Evolutionary conservation across 1,140 invertebrate genomes (phyloP).

Genomic region (Sinonovacula constricta): DNA sequence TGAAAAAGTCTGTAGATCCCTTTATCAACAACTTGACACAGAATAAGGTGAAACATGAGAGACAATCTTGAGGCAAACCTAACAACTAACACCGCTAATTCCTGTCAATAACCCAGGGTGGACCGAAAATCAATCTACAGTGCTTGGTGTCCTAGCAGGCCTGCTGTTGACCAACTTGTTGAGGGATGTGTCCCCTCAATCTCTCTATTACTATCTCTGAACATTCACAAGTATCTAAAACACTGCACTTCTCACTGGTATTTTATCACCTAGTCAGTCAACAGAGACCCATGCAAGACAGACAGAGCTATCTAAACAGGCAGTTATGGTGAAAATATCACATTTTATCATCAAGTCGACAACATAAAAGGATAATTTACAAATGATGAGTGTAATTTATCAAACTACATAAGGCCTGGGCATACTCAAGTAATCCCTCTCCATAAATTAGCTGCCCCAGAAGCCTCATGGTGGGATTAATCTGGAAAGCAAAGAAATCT

Average conservation of each 20-base stretch:
- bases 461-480: conserved; percentile 16
- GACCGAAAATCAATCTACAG: conserved; percentile 47
- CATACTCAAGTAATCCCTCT: conserved; percentile 42
- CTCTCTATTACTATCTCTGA: no score
- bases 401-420: conserved; percentile 25
- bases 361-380: conserved; percentile 52
- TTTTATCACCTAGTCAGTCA: conserved; percentile 45
- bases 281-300: background rate
- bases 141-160: conserved; percentile 39
- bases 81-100: conserved; percentile 44
- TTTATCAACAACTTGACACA: conserved; percentile 9
- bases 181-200: no score
- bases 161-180: no score
- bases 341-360: no score
- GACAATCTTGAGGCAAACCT: conserved; percentile 24
- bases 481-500: conserved; percentile 16
- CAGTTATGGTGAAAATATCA: no score
- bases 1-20: conserved; percentile 8
- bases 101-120: conserved; percentile 39
- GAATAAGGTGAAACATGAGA: background rate
- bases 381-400: conserved; percentile 55
- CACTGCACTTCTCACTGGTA: conserved; percentile 37
- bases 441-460: conserved; percentile 50
- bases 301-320: background rate
- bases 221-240: conserved; percentile 51